These are phyloP conservation scores for Condylostylus longicornis DNA, from an alignment of 1,140 invertebrate genomes.

Conservation along the genomic window DNA sequence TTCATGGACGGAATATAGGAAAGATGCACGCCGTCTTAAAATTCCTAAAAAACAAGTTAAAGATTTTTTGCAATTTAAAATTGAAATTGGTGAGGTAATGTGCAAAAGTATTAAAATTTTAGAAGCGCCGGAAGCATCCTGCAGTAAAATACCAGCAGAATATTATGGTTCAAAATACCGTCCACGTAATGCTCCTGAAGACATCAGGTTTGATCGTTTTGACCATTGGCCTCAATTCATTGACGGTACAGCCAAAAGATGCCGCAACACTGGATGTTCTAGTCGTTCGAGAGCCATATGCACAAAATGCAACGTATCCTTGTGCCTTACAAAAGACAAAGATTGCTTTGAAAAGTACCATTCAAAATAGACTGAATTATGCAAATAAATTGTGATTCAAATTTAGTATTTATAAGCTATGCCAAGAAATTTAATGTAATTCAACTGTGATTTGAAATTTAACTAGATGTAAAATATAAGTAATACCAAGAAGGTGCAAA, in stretches of 20 bases:
- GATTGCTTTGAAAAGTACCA: conserved; percentile 1
- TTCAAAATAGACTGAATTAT: no score
- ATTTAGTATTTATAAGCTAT: no score
- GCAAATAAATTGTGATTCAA: no score
- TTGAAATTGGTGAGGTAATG: background rate
- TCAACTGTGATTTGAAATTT: no score
- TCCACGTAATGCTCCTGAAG: conserved; percentile 1
- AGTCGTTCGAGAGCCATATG: background rate
- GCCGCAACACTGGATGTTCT: background rate
- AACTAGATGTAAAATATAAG: no score
- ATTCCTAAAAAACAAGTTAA: background rate
- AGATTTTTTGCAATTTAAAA: conserved; percentile 1
- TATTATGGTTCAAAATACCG: conserved; percentile 1
- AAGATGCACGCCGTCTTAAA: background rate
- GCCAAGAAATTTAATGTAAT: no score
- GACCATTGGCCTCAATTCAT: conserved; percentile 2
- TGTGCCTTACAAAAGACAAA: conserved; percentile 1
- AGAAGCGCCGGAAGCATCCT: background rate
- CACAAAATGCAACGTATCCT: background rate
- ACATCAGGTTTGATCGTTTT: background rate
- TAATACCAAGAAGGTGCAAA: no score
- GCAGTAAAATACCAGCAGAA: background rate
- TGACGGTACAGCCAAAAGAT: background rate
- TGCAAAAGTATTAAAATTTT: background rate
- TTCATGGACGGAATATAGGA: conserved; percentile 8